phyloP scores from a whole-genome alignment of 1,140 invertebrate species.

The Melipona quadrifasciata region DNA sequence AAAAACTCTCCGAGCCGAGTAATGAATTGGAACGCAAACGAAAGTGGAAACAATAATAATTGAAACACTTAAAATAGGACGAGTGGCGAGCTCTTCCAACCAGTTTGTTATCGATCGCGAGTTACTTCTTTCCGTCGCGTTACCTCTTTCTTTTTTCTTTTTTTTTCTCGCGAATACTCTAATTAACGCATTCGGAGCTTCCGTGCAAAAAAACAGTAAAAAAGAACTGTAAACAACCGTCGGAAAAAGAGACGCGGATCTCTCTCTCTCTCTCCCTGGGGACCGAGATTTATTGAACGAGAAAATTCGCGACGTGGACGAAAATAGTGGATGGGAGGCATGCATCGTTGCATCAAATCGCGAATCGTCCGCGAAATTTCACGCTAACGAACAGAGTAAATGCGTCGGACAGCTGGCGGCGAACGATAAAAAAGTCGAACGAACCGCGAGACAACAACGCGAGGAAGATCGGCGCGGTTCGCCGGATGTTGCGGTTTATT shows the following conservation, averaged over 20 bases:
- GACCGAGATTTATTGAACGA: neutral
- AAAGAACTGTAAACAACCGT: neutral
- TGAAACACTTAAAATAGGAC: neutral
- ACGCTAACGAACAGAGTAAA: conserved; percentile 31
- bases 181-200: neutral
- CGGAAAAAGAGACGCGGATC: neutral
- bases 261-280: neutral
- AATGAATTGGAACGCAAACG: neutral
- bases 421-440: conserved; percentile 30
- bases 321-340: neutral
- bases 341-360: neutral
- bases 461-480: neutral
- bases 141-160: too few species aligned
- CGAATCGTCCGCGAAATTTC: neutral
- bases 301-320: neutral
- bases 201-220: neutral
- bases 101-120: neutral
- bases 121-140: neutral
- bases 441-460: neutral
- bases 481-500: neutral
- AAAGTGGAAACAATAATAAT: conserved; percentile 8
- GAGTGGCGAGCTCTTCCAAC: neutral
- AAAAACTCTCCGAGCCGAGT: neutral
- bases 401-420: neutral
- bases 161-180: neutral